Evolutionary conservation across 1,140 invertebrate genomes (phyloP).

Genomic region (Theocolax elegans): DNA sequence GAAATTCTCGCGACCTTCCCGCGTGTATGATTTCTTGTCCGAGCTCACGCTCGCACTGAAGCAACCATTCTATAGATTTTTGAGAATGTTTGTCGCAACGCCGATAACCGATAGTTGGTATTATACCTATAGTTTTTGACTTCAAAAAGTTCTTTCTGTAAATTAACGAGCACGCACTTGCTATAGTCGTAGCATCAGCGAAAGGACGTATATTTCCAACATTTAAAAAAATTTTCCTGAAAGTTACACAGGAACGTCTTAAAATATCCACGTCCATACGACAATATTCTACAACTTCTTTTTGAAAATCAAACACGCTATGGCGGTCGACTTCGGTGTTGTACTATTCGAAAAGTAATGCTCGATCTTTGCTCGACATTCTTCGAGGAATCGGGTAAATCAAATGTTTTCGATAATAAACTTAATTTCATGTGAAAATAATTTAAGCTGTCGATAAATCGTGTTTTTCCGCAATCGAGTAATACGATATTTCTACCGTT

Average conservation of each 20-base stretch:
- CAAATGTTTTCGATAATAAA: conserved; percentile 48
- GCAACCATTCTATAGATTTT: too few species aligned
- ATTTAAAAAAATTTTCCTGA: neutral
- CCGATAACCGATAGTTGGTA: neutral
- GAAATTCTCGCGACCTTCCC: too few species aligned
- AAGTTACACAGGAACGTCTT: neutral
- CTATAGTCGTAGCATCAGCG: neutral
- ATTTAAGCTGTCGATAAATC: conserved; percentile 51
- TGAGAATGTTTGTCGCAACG: too few species aligned
- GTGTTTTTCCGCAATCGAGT: conserved; percentile 33
- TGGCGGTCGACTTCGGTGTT: conserved; percentile 17
- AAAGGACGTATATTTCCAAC: neutral
- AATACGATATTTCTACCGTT: conserved; percentile 43
- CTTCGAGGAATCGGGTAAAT: conserved; percentile 11
- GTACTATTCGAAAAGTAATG: conserved; percentile 29
- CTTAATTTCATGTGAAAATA: conserved; percentile 49
- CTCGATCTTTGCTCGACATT: conserved; percentile 38
- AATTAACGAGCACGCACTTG: neutral
- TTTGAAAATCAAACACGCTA: too few species aligned
- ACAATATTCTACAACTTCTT: neutral
- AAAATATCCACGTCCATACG: neutral
- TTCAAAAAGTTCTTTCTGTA: neutral
- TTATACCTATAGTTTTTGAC: neutral
- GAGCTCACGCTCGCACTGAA: too few species aligned
- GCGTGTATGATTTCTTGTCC: too few species aligned